These are phyloP conservation scores for Cyprinus carpio DNA, from an alignment of 2,113 vertebrate species.

Conservation along the genomic window DNA sequence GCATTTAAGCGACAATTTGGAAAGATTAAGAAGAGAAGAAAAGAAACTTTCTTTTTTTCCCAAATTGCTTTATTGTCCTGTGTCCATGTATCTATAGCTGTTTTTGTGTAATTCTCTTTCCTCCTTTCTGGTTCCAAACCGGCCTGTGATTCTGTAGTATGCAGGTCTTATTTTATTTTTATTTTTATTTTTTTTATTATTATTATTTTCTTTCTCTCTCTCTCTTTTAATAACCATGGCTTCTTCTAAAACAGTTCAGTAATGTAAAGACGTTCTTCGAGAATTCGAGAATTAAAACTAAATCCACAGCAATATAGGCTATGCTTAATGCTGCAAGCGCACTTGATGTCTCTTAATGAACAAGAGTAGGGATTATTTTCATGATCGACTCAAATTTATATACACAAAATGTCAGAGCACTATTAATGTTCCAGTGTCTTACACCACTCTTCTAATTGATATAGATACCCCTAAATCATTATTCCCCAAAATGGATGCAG, in stretches of 20 bases:
- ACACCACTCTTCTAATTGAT: conserved; percentile 55
- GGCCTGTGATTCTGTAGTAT: conserved; percentile 98
- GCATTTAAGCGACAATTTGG: conserved; percentile 85
- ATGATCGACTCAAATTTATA: conserved; percentile 59
- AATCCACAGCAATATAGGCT: conserved; percentile 92
- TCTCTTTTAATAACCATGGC: conserved; percentile 82
- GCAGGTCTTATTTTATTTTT: too few relatives aligned
- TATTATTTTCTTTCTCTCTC: conserved; percentile 59
- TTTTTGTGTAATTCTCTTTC: conserved; percentile 78
- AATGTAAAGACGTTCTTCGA: conserved; percentile 96
- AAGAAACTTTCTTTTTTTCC: conserved; percentile 75
- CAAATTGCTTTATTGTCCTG: conserved; percentile 93
- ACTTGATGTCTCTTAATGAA: conserved; percentile 78
- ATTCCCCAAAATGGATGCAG: conserved; percentile 25
- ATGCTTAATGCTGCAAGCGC: conserved; percentile 90
- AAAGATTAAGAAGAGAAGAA: conserved; percentile 83
- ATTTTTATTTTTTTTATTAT: too few relatives aligned
- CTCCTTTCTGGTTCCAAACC: conserved; percentile 98
- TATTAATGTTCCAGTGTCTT: conserved; percentile 63
- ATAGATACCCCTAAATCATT: conserved; percentile 32
- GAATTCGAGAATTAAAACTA: conserved; percentile 99
- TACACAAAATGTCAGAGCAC: conserved; percentile 55
- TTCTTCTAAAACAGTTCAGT: conserved; percentile 83
- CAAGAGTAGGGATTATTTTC: conserved; percentile 60
- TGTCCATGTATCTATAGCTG: conserved; percentile 98